Conservation (phyloP, 2,888 invertebrate genomes). For the Adelognathus sp. region DNA sequence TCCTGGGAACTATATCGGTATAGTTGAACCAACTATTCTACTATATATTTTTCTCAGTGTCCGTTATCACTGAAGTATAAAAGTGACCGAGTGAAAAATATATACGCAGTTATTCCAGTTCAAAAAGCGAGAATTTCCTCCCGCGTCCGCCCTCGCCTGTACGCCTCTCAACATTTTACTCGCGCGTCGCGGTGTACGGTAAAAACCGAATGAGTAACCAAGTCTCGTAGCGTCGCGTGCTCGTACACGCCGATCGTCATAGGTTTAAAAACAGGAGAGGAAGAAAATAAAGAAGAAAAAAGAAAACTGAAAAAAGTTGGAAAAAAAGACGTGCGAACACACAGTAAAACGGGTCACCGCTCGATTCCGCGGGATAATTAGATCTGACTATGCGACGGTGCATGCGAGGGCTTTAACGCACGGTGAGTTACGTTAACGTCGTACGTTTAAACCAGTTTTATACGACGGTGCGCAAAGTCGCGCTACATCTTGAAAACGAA, state of each 20-base stretch:
- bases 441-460: conserved; percentile 26
- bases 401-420: background rate
- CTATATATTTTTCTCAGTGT: too few relatives aligned
- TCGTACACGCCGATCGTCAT: background rate
- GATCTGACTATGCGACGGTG: conserved; percentile 7
- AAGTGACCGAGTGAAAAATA: too few relatives aligned
- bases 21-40: too few relatives aligned
- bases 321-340: background rate
- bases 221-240: background rate
- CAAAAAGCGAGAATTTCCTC: too few relatives aligned
- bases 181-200: background rate
- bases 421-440: background rate
- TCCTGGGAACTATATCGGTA: too few relatives aligned
- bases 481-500: conserved; percentile 12
- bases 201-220: background rate
- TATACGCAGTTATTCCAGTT: too few relatives aligned
- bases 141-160: too few relatives aligned
- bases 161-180: too few relatives aligned
- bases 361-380: conserved; percentile 34
- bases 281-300: background rate
- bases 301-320: background rate
- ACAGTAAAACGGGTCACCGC: background rate
- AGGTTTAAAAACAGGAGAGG: background rate
- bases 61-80: too few relatives aligned
- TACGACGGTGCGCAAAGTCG: conserved; percentile 4